Base-by-base conservation (phyloP, 2,797 vertebrate genomes). In the Rallus crepitans region DNA sequence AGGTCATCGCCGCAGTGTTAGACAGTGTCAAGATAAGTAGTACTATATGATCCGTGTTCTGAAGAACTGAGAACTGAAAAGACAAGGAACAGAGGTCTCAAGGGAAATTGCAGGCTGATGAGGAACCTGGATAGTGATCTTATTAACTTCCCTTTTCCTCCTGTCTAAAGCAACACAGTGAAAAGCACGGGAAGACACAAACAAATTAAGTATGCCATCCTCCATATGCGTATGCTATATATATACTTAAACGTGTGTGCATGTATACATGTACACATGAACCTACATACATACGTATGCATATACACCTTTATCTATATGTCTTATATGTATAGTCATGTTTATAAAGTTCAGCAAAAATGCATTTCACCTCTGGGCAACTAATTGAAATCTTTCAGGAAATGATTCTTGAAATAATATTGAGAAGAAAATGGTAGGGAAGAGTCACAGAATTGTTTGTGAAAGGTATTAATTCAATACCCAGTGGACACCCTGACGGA, bases 201-300 rank as follows among this genome's bases (percentile, higher is more conserved):
- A 33, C 6, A 73, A 78, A 21, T 27, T 5, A 40, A 25, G 3
- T 37, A 39, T 27, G 14, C 5, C 18, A 52, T 60, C 12, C 87
- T 73, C 61, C 20, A 7, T 24, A 6, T 4, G 21, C 9, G 4
- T 37, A 11, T 53, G 20, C 2, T 21, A 61, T 12, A 39, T 56
- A 33, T 8, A 47, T 15, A 53, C 1, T 56, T 47, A 57, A 63
- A 76, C 7, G 1, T 47, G 1, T 25, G 9, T 77, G 70, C 3
- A 23, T 42, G 2, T 28, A 3, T 33, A 3, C 27, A 55, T 40
- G 39, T n/a, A 40, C 23, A 20, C 10, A 3, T 45, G 30, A 53
- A 57, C 1, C 1, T 15, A 35, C 4, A 24, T 30, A 9, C 2
- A 15, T 33, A 7, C 4, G 23, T 14, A 21, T 11, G 0, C 24